Percentiles rank a stretch among this genome's conserved stretches.
Evolutionary conservation across 2,113 vertebrate genomes (phyloP).

Genomic region (Lepus americanus): DNA sequence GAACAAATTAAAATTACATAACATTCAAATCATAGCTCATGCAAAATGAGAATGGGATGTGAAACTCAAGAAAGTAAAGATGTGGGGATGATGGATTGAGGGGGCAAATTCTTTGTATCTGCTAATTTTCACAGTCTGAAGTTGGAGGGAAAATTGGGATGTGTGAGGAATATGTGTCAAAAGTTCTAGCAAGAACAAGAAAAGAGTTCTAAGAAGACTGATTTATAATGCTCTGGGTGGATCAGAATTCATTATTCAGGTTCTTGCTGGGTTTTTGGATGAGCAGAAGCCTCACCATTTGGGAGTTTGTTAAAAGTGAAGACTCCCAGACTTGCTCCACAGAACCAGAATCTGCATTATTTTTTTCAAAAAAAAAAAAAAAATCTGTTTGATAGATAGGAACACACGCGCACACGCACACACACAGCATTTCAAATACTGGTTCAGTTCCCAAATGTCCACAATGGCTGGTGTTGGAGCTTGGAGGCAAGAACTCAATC

Average conservation of each 20-base stretch:
- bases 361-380: no score
- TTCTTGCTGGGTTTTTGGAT: not conserved
- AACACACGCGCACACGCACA: no score
- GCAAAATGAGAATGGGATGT: not conserved
- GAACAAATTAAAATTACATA: slow-evolving; percentile 47
- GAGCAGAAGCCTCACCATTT: not conserved
- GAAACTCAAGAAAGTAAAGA: slow-evolving; percentile 1
- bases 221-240: slow-evolving; percentile 47
- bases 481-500: no score
- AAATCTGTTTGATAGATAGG: no score
- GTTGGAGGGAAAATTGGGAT: slow-evolving; percentile 20
- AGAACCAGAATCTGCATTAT: not conserved
- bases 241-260: slow-evolving; percentile 42
- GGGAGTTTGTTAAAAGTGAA: slow-evolving; percentile 35
- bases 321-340: not conserved
- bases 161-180: slow-evolving; percentile 21
- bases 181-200: slow-evolving; percentile 55
- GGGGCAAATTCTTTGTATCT: slow-evolving; percentile 42
- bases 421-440: no score
- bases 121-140: slow-evolving; percentile 59
- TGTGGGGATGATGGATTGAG: not conserved
- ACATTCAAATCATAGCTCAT: not conserved
- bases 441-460: no score
- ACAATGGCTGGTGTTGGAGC: no score
- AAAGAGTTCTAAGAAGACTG: slow-evolving; percentile 34